Evolutionary conservation across 2,113 vertebrate genomes (phyloP).

Genomic region (Phalacrocorax carbo): DNA sequence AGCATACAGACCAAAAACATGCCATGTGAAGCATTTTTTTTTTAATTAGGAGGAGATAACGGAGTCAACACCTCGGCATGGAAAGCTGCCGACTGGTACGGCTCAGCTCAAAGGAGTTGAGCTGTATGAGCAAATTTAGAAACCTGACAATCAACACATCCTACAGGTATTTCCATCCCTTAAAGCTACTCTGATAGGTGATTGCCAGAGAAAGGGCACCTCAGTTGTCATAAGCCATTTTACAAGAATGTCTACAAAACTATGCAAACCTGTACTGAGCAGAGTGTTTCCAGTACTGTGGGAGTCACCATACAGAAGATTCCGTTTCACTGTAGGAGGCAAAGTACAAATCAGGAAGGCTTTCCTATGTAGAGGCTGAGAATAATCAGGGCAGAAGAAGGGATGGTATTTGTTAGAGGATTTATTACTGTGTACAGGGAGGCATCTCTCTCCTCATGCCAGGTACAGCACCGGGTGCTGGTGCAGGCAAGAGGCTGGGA

Average conservation of each 20-base stretch:
- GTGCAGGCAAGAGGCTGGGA: background rate
- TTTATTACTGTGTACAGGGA: background rate
- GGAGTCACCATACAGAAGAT: background rate
- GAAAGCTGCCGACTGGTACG: background rate
- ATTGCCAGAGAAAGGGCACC: background rate
- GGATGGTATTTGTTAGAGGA: background rate
- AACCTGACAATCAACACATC: background rate
- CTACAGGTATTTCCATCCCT: background rate
- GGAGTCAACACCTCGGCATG: fast-evolving
- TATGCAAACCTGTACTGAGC: background rate
- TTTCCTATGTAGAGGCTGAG: background rate
- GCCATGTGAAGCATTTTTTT: fast-evolving
- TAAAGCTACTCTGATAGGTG: background rate
- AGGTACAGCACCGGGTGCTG: background rate
- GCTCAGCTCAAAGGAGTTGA: background rate
- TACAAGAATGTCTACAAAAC: background rate
- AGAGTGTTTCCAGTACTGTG: fast-evolving
- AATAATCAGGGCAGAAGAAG: background rate
- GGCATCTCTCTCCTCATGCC: background rate
- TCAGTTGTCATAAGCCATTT: background rate
- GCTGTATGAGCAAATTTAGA: background rate
- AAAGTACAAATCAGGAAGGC: background rate
- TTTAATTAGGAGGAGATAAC: background rate
- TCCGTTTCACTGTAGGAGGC: background rate
- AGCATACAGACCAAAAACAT: background rate